Evolutionary conservation across 2,797 vertebrate genomes (phyloP).

Genomic region (Pseudotriccus pelzelni): DNA sequence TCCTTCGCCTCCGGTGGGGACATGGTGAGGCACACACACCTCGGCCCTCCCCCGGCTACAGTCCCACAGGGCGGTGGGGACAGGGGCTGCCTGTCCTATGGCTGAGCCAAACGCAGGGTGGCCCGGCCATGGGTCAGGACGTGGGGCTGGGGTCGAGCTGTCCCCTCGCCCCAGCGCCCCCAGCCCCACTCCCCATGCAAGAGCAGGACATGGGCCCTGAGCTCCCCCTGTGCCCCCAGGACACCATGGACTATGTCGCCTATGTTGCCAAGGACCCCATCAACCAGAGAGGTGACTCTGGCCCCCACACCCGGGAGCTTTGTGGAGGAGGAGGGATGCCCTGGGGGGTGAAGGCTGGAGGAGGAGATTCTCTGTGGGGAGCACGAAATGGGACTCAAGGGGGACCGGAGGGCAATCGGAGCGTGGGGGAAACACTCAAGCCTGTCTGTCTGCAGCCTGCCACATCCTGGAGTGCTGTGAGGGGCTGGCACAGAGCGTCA

Average conservation of each 20-base stretch:
- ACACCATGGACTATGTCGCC: conserved; percentile 94
- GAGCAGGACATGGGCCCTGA: accelerated
- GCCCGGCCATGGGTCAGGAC: not conserved
- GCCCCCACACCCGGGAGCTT: accelerated
- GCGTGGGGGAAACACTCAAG: accelerated
- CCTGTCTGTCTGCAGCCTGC: conserved; percentile 79
- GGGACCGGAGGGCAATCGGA: not conserved
- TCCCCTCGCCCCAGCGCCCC: accelerated
- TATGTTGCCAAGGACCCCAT: conserved; percentile 98
- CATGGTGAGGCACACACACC: conserved; percentile 78
- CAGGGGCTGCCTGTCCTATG: accelerated
- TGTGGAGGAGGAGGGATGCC: not conserved
- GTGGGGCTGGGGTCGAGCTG: accelerated
- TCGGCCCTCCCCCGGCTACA: accelerated
- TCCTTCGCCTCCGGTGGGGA: conserved; percentile 97
- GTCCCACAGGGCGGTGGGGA: not conserved
- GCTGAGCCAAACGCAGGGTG: accelerated
- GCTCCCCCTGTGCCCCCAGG: conserved; percentile 75
- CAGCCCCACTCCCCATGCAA: not conserved
- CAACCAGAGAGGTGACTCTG: conserved; percentile 91
- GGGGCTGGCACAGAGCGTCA: conserved; percentile 92
- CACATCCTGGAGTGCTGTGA: conserved; percentile 97
- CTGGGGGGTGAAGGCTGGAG: not conserved
- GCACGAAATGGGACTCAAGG: accelerated
- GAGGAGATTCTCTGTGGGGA: accelerated